Base-by-base conservation (phyloP, 2,888 invertebrate species). In the Acrobasis consociella region DNA sequence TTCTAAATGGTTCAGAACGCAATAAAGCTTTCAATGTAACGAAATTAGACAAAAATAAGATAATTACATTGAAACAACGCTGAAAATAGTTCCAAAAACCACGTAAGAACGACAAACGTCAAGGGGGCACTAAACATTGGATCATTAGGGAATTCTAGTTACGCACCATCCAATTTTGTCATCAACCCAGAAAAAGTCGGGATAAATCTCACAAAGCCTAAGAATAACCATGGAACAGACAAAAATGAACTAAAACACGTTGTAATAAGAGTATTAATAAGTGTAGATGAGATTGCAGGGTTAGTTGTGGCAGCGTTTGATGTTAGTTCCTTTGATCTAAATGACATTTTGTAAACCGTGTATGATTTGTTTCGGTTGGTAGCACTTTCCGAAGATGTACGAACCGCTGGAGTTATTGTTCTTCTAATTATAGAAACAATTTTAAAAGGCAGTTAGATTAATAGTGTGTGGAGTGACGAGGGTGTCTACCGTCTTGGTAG, bases 321-420 rank as follows among this genome's bases (percentile, higher is more conserved):
- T 85, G 85, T 87, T 71, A 80, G 74, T 72, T 72, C 74, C 89
- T 91, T 91, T 91, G 91, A 91, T 89, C 82, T 86, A 78, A 80
- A 82, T 85, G 87, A 86, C 87, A 85, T 85, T 84, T 75, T 75
- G 87, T 90, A 91, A 86, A 87, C 90, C 84, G 81, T 80, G 76
- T 78, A 87, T 87, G 89, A 87, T 87, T 87, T 80, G 85, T 74
- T 72, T 76, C 82, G 77, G 73, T 79, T 70, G 81, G 85, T 73
- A 75, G 83, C 86, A 81, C 84, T 83, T 77, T 76, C 72, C 74
- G 71, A 80, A 78, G 83, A 87, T 77, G 77, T 72, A 75, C 72
- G 67, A 67, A 83, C 80, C 82, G 82, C 80, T 74, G 66, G 67
- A 76, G 72, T 75, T 77, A 82, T 81, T 77, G 70, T 80, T 70